Evolutionary conservation across 2,113 vertebrate genomes (phyloP).

Genomic region (Alaudala cheleensis): DNA sequence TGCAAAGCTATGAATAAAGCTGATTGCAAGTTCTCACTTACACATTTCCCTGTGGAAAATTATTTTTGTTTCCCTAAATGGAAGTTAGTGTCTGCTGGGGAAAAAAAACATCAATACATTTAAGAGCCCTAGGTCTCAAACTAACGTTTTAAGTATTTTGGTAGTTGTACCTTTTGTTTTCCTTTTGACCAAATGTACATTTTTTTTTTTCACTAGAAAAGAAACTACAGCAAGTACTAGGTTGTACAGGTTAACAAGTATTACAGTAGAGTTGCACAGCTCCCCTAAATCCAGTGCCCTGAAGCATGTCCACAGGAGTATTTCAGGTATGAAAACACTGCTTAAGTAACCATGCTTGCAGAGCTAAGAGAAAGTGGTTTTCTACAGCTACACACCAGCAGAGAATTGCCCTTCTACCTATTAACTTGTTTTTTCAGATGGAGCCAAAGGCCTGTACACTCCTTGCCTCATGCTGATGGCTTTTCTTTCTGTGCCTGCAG

Average conservation of each 20-base stretch:
- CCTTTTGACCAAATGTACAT: neutral
- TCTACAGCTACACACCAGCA: neutral
- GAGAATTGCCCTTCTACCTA: neutral
- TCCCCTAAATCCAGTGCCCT: neutral
- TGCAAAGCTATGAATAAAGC: neutral
- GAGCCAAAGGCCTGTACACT: neutral
- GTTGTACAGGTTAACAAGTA: neutral
- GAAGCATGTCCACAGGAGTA: neutral
- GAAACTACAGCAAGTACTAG: neutral
- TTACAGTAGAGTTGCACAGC: neutral
- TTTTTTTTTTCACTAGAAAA: neutral
- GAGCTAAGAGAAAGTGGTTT: conserved; percentile 1
- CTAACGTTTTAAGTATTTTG: neutral
- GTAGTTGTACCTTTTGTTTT: neutral
- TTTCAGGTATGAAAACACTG: neutral
- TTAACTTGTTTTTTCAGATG: neutral
- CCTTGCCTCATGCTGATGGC: neutral
- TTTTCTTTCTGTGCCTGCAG: conserved; percentile 26
- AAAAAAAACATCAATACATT: no score
- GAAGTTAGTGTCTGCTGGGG: neutral
- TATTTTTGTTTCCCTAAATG: neutral
- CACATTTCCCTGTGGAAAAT: neutral
- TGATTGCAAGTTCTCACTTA: neutral
- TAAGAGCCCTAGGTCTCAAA: neutral
- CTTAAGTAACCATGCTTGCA: neutral